Conservation (phyloP, 2,888 invertebrate species). For the Eilema depressum region DNA sequence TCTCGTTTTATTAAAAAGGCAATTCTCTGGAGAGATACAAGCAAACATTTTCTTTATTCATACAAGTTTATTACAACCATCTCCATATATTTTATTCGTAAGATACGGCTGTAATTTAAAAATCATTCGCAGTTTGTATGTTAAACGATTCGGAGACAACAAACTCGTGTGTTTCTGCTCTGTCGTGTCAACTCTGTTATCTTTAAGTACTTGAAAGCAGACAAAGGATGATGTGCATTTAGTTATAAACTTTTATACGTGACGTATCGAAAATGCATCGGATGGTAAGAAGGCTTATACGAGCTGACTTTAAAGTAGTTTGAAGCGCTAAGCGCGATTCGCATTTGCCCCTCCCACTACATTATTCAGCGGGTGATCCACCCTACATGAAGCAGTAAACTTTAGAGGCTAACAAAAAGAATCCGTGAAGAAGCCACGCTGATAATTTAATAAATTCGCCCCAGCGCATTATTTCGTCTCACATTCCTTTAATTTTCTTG, state of each 20-base stretch:
- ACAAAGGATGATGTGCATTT: constrained; percentile 58
- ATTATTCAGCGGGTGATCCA: constrained; percentile 61
- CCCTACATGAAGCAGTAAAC: constrained; percentile 45
- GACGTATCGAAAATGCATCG: constrained; percentile 76
- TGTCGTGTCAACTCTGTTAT: constrained; percentile 40
- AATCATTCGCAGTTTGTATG: constrained; percentile 6
- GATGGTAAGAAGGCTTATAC: constrained; percentile 73
- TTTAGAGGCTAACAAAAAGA: constrained; percentile 38
- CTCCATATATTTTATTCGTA: constrained; percentile 14
- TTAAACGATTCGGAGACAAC: neutral
- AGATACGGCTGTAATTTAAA: constrained; percentile 10
- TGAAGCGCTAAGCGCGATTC: constrained; percentile 67
- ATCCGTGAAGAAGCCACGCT: constrained; percentile 38
- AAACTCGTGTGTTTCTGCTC: constrained; percentile 16
- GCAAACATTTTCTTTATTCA: neutral
- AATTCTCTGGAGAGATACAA: constrained; percentile 3
- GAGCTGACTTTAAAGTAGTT: constrained; percentile 77
- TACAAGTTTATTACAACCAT: constrained; percentile 10
- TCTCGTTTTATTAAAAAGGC: neutral
- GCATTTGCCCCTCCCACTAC: constrained; percentile 62
- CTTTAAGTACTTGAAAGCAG: constrained; percentile 45
- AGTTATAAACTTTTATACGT: constrained; percentile 69
- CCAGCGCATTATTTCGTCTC: constrained; percentile 32
- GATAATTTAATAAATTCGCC: constrained; percentile 43
- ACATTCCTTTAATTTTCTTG: constrained; percentile 55